Base-by-base conservation (phyloP, 2,888 invertebrate species). In the Catocala fraxini region DNA sequence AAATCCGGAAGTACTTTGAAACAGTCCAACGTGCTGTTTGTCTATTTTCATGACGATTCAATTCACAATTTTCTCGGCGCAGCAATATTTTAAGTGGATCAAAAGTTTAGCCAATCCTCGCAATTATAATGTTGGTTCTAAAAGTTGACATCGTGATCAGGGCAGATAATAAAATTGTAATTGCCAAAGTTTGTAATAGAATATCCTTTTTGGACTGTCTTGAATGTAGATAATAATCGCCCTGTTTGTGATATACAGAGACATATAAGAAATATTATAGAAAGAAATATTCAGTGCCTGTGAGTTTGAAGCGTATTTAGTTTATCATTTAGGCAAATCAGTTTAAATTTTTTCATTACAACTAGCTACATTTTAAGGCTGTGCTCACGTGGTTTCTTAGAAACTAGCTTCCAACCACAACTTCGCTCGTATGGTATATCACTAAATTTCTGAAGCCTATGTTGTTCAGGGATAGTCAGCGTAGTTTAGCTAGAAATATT, bases 1-100 rank as follows among this genome's bases (percentile, higher is more conserved):
- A 77, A 65, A 60, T 62, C 56, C 62, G 75, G 59, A 68, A 70
- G 61, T 62, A 65, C 68, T 74, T 65, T 39, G 51, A 56, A 71
- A 68, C 71, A 60, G 49, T 61, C 39, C 15, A 15, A 59, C 59
- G 15, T n/a, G 33, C 48, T 57, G 58, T 65, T 63, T 65, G 57
- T 70, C 62, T 71, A 65, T 72, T 70, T 9, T 68, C 52, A 47
- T 48, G 35, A 63, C 49, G 61, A 60, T 70, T 45, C 53, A 66
- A 67, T 56, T 33, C 69, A 59, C 56, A 57, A 60, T 53, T 0
- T 39, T 39, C 9, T 52, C 56, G 51, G 35, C 34, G 49, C 6
- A 15, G 25, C 34, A 43, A 46, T 45, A 42, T 51, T 59, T 49
- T 12, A 42, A 47, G 34, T 13, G 51, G 46, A 56, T 33, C 42